phyloP scores from a whole-genome alignment of 2,797 vertebrate genomes.

The Tapirus indicus region DNA sequence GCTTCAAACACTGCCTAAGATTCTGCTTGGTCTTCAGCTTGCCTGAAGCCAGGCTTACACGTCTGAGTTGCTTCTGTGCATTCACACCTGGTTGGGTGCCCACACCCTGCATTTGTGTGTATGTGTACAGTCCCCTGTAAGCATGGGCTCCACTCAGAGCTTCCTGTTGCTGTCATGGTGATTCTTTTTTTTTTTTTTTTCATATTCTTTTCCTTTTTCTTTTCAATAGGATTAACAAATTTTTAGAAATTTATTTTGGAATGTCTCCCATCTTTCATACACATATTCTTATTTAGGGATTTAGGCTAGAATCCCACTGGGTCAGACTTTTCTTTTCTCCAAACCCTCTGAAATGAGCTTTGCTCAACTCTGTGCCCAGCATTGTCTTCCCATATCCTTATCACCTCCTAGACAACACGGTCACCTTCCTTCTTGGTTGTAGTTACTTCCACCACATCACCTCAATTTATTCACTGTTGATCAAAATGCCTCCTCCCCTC shows the following conservation, averaged over 20 bases:
- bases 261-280: not conserved
- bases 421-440: not conserved
- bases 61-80: not conserved
- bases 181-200: not conserved
- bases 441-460: not conserved
- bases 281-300: slow-evolving; percentile 31
- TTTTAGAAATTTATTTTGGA: slow-evolving; percentile 32
- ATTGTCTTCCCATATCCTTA: not conserved
- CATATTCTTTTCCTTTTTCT: not conserved
- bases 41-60: not conserved
- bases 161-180: not conserved
- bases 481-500: not conserved
- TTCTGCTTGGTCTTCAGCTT: not conserved
- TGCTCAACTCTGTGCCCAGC: not conserved
- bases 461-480: not conserved
- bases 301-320: not conserved
- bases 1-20: not conserved
- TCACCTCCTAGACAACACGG: not conserved
- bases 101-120: not conserved
- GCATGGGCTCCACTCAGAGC: not conserved
- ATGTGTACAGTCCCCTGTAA: not conserved
- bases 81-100: not conserved
- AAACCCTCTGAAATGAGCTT: not conserved
- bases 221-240: not conserved
- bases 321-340: not conserved